Base-by-base conservation (phyloP, 1,140 invertebrate species). In the Neotoxoptera formosana region DNA sequence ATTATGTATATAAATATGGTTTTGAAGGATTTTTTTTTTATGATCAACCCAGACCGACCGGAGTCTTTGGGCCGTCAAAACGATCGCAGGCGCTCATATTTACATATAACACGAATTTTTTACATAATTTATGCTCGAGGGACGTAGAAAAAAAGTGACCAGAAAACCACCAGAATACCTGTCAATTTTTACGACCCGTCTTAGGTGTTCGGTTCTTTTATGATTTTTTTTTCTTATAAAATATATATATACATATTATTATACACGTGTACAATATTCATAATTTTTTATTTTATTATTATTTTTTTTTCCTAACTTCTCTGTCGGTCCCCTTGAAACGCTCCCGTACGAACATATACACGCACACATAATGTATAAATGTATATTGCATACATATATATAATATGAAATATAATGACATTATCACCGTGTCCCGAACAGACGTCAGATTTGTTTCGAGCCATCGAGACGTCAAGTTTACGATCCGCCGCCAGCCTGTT, bases 101-200 rank as follows among this genome's bases (percentile, higher is more conserved):
- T 86, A 93, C 91, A 93, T 86, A 93, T 53, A 93, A 93, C 91
- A 93, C 91, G 81, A 93, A 93, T 93, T 93, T 93, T 93, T 93
- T 86, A 93, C 81, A 84, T 93, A 93, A 93, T 93, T 93, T 93
- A 93, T 93, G 81, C 91, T 51, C 81, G 91, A 93, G 81, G 91
- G 91, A 93, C 81, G 34, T 53, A 86, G 91, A n/a, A 45, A 45
- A 90, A 90, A 83, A 93, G 47, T 93, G 91, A 93, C 91, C 91
- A 93, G 91, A 93, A 93, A 93, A 93, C 81, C 91, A 93, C 91
- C 91, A 45, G 91, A 93, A 93, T 93, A 93, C 91, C 91, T 93
- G 91, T 93, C 91, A 93, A 93, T 93, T 93, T 93, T 93, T 93
- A 93, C 91, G 91, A 86, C 91, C 91, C 91, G 91, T 93, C 91